Conservation (phyloP, 1,140 invertebrate species). For the Leucophenga varia region DNA sequence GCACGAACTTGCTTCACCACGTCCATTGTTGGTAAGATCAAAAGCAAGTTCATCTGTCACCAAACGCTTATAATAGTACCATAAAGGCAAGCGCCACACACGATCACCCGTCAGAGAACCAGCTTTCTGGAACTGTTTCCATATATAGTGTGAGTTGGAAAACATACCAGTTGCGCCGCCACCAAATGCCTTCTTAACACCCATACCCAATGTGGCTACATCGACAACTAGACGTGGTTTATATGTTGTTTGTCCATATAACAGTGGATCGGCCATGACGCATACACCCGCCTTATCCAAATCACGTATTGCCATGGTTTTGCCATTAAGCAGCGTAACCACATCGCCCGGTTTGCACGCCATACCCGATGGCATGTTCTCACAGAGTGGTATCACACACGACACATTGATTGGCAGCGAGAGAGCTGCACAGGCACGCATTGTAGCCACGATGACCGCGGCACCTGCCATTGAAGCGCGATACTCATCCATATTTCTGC, state of each 20-base stretch:
- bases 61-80: conserved; percentile 73
- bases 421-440: conserved; percentile 34
- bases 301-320: conserved; percentile 74
- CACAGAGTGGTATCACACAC: conserved; percentile 65
- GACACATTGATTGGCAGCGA: conserved; percentile 43
- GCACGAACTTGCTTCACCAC: conserved; percentile 61
- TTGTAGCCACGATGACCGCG: conserved; percentile 36
- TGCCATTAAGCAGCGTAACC: conserved; percentile 78
- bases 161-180: conserved; percentile 78
- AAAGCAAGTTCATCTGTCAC: conserved; percentile 60
- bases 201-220: conserved; percentile 69
- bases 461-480: conserved; percentile 75
- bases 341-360: conserved; percentile 88
- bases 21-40: conserved; percentile 67
- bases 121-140: conserved; percentile 65
- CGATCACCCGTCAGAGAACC: conserved; percentile 80
- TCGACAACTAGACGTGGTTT: conserved; percentile 71
- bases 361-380: conserved; percentile 82
- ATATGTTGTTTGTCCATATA: conserved; percentile 67
- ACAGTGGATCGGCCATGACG: conserved; percentile 84
- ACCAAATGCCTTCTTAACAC: conserved; percentile 64
- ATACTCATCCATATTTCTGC: conserved; percentile 79
- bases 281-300: conserved; percentile 88
- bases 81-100: conserved; percentile 87
- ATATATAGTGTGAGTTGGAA: conserved; percentile 68